Percentiles rank a stretch among this genome's conserved stretches.
These are phyloP conservation scores for Drosophila buzzatii DNA, from an alignment of 2,888 invertebrate species.

Conservation along the genomic window DNA sequence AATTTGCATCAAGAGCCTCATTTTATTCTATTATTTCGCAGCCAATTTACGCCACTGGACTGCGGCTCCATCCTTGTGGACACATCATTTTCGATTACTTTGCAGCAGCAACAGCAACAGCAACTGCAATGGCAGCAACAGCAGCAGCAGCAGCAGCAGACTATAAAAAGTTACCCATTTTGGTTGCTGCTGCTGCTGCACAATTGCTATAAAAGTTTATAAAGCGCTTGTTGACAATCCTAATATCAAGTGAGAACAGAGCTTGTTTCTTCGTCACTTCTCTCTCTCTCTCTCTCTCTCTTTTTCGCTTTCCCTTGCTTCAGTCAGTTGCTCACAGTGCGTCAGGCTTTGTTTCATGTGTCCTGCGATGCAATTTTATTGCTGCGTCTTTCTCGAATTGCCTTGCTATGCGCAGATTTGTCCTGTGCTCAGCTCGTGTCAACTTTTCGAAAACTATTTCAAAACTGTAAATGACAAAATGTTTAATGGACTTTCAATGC, in stretches of 20 bases:
- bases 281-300: slow-evolving; percentile 6
- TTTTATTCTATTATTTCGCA: slow-evolving; percentile 83
- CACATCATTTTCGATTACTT: slow-evolving; percentile 82
- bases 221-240: slow-evolving; percentile 81
- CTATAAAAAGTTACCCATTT: slow-evolving; percentile 62
- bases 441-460: slow-evolving; percentile 83
- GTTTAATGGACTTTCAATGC: slow-evolving; percentile 82
- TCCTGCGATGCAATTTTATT: slow-evolving; percentile 67
- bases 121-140: slow-evolving; percentile 9
- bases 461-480: slow-evolving; percentile 84
- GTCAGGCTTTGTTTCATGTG: slow-evolving; percentile 76
- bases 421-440: slow-evolving; percentile 66
- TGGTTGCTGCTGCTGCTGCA: slow-evolving; percentile 23
- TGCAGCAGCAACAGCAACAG: slow-evolving; percentile 12
- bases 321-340: slow-evolving; percentile 28
- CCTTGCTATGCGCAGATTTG: slow-evolving; percentile 55
- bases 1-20: slow-evolving; percentile 84
- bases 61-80: slow-evolving; percentile 61
- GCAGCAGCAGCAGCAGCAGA: slow-evolving; percentile 18
- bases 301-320: not conserved
- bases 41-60: slow-evolving; percentile 74
- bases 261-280: slow-evolving; percentile 4
- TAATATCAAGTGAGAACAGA: slow-evolving; percentile 67
- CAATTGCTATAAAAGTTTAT: slow-evolving; percentile 83
- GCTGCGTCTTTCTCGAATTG: slow-evolving; percentile 30